Base-by-base conservation (phyloP, 2,113 vertebrate species). In the Corythornis madagascariensis region DNA sequence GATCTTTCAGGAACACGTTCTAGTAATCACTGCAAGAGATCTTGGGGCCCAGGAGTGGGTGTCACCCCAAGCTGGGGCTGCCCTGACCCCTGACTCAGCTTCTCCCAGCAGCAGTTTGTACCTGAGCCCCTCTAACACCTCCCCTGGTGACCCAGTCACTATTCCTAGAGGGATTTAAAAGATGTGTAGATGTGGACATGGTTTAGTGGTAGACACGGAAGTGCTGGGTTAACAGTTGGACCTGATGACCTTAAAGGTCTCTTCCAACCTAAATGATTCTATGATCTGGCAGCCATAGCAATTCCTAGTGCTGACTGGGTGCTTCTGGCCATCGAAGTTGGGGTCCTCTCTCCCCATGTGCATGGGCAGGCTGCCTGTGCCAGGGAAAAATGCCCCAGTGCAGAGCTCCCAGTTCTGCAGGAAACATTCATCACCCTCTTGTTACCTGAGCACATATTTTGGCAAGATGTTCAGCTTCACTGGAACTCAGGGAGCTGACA, bases 281-380 rank as follows among this genome's bases (percentile, higher is more conserved):
- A 56, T n/a, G 17, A 31, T 19, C 56, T 24, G 35, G 60, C 16
- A 35, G 50, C 43, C 53, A 1, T 2, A 29, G 55, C n/a, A 14
- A 2, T 28, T 66, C 42, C 91, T 64, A 13, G 43, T 3, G 31
- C 65, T 64, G 53, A 76, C 70, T 17, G 50, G 33, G 38, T n/a
- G 29, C 71, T 90, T 13, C 77, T 66, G 65, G 20, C 45, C 9
- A 1, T 13, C 3, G 3, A 40, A 61, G 38, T 24, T 22, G 66
- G 43, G 33, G 31, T 59, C 2, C 3, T 18, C 9, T 5, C 12
- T 22, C 19, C 31, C 61, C 5, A 0, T 4, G 43, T 13, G 73
- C 0, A 7, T 0, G 1, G 22, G 35, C 1, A 1, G 61, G 65
- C 2, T 13, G n/a, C 63, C 79, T 9, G 20, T 8, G 22, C 56